Conservation (phyloP, 2,797 vertebrate species). For the Falco naumanni region DNA sequence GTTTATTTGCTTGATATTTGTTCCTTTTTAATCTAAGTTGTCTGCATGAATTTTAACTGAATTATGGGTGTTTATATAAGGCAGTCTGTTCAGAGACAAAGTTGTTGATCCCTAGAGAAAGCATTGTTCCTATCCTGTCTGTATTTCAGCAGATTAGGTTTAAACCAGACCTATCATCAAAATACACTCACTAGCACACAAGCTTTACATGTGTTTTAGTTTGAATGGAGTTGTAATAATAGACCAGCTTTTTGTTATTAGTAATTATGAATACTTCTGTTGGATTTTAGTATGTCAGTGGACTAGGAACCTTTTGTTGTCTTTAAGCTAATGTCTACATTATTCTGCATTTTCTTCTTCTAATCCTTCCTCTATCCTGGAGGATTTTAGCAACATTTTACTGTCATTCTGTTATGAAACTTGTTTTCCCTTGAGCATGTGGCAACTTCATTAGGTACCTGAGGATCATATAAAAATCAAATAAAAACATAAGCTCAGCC, state of each 20-base stretch:
- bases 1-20: slow-evolving; percentile 49
- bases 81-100: slow-evolving; percentile 54
- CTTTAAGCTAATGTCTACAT: slow-evolving; percentile 25
- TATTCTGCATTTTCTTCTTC: slow-evolving; percentile 31
- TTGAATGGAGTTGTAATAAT: background rate
- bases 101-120: slow-evolving; percentile 56
- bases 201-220: slow-evolving; percentile 37
- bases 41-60: slow-evolving; percentile 64
- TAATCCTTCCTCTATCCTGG: slow-evolving; percentile 26
- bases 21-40: slow-evolving; percentile 57
- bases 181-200: slow-evolving; percentile 12
- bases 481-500: slow-evolving; percentile 2
- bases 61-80: slow-evolving; percentile 63
- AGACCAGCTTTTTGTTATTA: slow-evolving; percentile 50
- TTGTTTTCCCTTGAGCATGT: slow-evolving; percentile 39
- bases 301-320: background rate
- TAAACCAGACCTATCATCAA: slow-evolving; percentile 60
- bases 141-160: slow-evolving; percentile 62
- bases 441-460: slow-evolving; percentile 56
- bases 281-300: background rate
- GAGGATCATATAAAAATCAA: slow-evolving; percentile 38
- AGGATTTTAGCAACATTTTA: slow-evolving; percentile 34
- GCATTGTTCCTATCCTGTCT: slow-evolving; percentile 50
- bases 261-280: slow-evolving; percentile 38
- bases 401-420: slow-evolving; percentile 42